phyloP scores from a whole-genome alignment of 2,888 invertebrate species.

The Entomobrya proxima region DNA sequence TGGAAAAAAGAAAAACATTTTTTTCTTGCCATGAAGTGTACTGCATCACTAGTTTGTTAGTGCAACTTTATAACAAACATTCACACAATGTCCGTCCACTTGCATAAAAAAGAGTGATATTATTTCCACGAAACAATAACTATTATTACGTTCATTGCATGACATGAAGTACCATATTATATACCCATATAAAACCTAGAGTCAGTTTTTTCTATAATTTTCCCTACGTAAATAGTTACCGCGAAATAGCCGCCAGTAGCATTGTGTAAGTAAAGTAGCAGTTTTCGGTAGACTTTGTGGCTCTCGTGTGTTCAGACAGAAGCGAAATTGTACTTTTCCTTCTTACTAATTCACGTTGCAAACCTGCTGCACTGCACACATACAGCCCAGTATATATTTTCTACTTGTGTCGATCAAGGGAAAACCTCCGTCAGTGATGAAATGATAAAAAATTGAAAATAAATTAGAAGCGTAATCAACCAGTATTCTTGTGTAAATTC shows the following conservation, averaged over 20 bases:
- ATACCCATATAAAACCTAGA: too few species aligned
- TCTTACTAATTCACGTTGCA: constrained; percentile 10
- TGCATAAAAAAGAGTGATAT: constrained; percentile 33
- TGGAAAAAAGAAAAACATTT: not conserved
- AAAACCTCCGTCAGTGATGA: constrained; percentile 17
- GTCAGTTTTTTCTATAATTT: not conserved
- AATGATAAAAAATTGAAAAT: constrained; percentile 32
- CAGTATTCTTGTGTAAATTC: constrained; percentile 24
- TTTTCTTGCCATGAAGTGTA: constrained; percentile 2
- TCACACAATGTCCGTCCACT: too few species aligned
- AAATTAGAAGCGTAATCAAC: constrained; percentile 30
- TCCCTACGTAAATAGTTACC: not conserved
- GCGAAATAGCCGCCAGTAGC: constrained; percentile 46
- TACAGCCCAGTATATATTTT: not conserved
- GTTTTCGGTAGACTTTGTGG: constrained; percentile 49
- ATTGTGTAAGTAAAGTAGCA: constrained; percentile 30
- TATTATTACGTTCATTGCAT: constrained; percentile 51
- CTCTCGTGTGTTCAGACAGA: constrained; percentile 24
- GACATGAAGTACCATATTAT: constrained; percentile 38
- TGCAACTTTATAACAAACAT: not conserved
- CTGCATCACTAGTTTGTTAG: not conserved
- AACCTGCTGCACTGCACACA: constrained; percentile 5
- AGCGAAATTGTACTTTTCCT: too few species aligned
- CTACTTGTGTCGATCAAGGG: not conserved
- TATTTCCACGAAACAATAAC: constrained; percentile 41